Conservation (phyloP, 2,113 vertebrate genomes). For the Trematocara nigrifrons region DNA sequence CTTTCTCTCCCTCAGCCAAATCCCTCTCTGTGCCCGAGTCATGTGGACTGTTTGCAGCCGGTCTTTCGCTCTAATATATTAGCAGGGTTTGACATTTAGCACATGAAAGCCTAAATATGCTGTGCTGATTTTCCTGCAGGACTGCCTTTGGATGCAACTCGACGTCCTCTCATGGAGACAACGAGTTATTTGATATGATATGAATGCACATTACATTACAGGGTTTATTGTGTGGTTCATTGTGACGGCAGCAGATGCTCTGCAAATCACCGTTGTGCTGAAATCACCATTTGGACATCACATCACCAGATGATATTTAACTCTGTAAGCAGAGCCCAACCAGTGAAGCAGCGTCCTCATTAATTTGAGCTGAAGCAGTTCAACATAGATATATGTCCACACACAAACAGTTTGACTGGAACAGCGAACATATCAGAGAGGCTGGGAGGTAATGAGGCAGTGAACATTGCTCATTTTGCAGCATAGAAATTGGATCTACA, state of each 20-base stretch:
- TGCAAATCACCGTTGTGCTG: not conserved
- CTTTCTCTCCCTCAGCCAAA: not conserved
- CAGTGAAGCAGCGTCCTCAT: not conserved
- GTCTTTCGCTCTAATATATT: not conserved
- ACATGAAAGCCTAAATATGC: not conserved
- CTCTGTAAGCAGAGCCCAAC: not conserved
- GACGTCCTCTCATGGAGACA: not conserved
- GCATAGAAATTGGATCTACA: not conserved
- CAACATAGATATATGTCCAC: not conserved
- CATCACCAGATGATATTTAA: not conserved
- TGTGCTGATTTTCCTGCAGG: not conserved
- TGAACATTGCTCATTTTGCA: not conserved
- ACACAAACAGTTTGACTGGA: not conserved
- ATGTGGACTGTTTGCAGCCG: not conserved
- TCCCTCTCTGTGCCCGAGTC: not conserved
- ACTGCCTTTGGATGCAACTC: not conserved
- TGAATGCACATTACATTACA: not conserved
- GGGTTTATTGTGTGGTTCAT: not conserved
- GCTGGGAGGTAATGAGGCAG: slow-evolving; percentile 16
- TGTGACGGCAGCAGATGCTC: not conserved
- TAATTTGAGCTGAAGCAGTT: not conserved
- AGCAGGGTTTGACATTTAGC: not conserved
- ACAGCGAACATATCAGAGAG: not conserved
- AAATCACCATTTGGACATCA: not conserved
- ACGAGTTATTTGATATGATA: not conserved